phyloP scores from a whole-genome alignment of 2,113 vertebrate species.

The Vanacampus margaritifer region DNA sequence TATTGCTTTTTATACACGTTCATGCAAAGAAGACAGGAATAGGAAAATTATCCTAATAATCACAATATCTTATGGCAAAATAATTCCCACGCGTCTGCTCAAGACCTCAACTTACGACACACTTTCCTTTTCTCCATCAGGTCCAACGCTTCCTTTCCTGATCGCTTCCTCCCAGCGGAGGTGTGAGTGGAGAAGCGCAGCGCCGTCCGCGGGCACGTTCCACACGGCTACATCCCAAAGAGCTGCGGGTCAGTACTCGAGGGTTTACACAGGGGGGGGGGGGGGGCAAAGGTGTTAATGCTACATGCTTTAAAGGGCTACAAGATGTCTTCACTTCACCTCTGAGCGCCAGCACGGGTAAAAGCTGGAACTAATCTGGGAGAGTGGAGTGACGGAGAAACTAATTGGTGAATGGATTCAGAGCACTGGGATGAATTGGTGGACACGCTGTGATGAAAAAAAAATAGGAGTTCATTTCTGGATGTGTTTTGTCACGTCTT shows the following conservation, averaged over 20 bases:
- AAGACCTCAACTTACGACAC: constrained; percentile 40
- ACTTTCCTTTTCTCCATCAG: constrained; percentile 39
- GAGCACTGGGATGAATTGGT: constrained; percentile 21
- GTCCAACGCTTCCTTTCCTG: constrained; percentile 35
- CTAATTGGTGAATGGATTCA: constrained; percentile 7
- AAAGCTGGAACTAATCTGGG: constrained; percentile 72
- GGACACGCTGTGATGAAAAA: neutral
- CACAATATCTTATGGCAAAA: neutral
- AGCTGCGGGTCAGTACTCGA: constrained; percentile 63
- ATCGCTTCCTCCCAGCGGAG: constrained; percentile 42
- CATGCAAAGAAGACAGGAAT: no score
- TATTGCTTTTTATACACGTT: neutral
- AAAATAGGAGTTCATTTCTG: neutral
- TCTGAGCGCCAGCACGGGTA: constrained; percentile 62
- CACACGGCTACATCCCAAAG: constrained; percentile 48
- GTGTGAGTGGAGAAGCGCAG: constrained; percentile 26
- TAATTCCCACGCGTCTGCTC: constrained; percentile 45
- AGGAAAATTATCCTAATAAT: neutral
- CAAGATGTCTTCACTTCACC: constrained; percentile 74
- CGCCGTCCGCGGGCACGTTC: constrained; percentile 8
- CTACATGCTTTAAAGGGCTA: constrained; percentile 70
- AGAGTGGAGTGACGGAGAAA: constrained; percentile 12
- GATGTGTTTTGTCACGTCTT: constrained; percentile 6
- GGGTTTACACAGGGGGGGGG: constrained; percentile 70
- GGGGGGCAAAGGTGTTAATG: constrained; percentile 76